phyloP scores from a whole-genome alignment of 2,113 vertebrate species.

The Psettodes erumei region DNA sequence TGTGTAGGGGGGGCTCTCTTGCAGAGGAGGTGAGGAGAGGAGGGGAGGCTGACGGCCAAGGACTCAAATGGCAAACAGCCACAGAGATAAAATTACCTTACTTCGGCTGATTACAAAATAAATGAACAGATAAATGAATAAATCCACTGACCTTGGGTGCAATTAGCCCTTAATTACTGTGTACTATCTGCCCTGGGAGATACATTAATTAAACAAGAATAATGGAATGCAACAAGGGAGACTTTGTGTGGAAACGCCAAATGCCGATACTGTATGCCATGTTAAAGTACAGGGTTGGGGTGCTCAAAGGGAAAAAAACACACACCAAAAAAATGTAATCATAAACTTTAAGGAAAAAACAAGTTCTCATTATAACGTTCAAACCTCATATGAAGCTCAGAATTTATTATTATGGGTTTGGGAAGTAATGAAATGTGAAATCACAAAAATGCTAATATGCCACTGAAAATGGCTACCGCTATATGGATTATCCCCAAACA shows the following conservation, averaged over 20 bases:
- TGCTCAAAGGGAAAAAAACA: neutral
- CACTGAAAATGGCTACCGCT: constrained; percentile 37
- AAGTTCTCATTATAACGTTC: constrained; percentile 6
- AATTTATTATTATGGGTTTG: constrained; percentile 51
- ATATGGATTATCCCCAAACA: constrained; percentile 37
- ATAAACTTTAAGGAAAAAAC: neutral
- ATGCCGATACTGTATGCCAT: no score
- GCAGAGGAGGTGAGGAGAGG: constrained; percentile 7
- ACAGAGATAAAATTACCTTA: constrained; percentile 20
- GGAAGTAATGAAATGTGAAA: constrained; percentile 69
- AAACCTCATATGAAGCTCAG: constrained; percentile 23
- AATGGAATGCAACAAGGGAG: constrained; percentile 49
- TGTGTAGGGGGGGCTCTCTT: constrained; percentile 8
- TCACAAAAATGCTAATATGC: constrained; percentile 31
- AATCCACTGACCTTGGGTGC: constrained; percentile 62
- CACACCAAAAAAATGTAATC: neutral
- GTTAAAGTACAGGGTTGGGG: neutral
- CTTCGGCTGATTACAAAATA: constrained; percentile 53
- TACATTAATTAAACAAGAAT: constrained; percentile 60
- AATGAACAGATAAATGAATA: constrained; percentile 59
- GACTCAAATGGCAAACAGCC: constrained; percentile 12
- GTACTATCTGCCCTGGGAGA: constrained; percentile 57
- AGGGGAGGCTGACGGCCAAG: neutral
- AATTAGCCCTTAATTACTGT: constrained; percentile 70
- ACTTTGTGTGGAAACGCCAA: constrained; percentile 45